Percentiles rank a stretch among this genome's conserved stretches.
Conservation (phyloP, 2,888 invertebrate species). For the Apodemia mormo region DNA sequence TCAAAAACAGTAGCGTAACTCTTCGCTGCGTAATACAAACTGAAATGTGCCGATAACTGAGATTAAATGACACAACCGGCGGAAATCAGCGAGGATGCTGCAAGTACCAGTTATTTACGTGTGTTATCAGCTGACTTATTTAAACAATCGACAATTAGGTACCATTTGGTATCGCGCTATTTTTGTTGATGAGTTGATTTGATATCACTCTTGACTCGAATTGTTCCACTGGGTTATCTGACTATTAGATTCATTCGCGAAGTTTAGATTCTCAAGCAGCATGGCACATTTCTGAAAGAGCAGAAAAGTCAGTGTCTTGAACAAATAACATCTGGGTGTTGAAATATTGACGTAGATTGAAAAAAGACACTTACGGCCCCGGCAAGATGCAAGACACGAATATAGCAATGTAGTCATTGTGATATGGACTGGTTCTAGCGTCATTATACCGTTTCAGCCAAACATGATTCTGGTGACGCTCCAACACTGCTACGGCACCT, state of each 20-base stretch:
- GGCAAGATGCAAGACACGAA: neutral
- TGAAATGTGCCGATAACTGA: neutral
- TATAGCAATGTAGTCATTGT: slow-evolving; percentile 6
- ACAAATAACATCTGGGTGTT: neutral
- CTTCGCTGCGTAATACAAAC: neutral
- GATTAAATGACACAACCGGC: neutral
- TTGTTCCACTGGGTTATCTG: neutral
- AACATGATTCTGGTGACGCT: slow-evolving; percentile 4
- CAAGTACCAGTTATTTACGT: neutral
- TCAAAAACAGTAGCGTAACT: neutral
- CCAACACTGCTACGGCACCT: neutral
- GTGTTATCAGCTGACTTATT: neutral
- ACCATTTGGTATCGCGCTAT: neutral
- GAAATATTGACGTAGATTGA: neutral
- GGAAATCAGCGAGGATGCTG: neutral
- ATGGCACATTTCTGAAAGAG: neutral
- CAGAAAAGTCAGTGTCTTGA: neutral
- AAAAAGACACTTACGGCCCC: neutral
- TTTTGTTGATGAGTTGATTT: neutral
- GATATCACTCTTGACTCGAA: neutral
- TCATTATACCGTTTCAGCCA: slow-evolving; percentile 1
- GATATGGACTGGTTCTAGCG: slow-evolving; percentile 7
- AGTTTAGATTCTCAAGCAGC: neutral
- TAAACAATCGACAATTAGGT: neutral
- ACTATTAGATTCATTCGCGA: too few relatives aligned